phyloP scores from a whole-genome alignment of 1,140 invertebrate genomes.

The Euura saliciscinereae region DNA sequence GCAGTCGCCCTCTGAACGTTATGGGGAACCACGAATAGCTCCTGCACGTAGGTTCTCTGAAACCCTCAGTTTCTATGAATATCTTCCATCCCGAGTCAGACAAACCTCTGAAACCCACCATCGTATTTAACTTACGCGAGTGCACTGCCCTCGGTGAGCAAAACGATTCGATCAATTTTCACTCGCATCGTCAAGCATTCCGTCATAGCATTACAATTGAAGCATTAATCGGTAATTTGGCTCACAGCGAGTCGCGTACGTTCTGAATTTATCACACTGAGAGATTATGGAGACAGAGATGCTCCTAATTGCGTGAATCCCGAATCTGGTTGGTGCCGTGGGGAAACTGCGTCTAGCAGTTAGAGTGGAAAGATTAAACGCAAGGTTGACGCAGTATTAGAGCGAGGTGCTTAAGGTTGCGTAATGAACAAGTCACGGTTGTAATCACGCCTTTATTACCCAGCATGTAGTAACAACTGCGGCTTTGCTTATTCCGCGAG shows the following conservation, averaged over 20 bases:
- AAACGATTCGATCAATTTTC: too few species aligned
- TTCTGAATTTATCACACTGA: neutral
- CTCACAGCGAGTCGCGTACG: neutral
- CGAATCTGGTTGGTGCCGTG: too few species aligned
- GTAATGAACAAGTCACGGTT: slow-evolving; percentile 4
- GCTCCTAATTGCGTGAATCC: neutral
- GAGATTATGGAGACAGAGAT: neutral
- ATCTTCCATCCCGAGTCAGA: slow-evolving; percentile 32
- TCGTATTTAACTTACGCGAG: too few species aligned
- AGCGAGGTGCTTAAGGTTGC: neutral
- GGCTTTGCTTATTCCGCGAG: too few species aligned
- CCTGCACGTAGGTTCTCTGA: slow-evolving; percentile 36
- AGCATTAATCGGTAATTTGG: neutral
- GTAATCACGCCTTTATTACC: neutral
- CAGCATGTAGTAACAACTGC: too few species aligned
- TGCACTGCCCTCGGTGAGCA: too few species aligned
- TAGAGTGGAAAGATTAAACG: slow-evolving; percentile 1
- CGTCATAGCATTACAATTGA: too few species aligned
- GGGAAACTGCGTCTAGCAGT: neutral
- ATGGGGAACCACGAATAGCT: slow-evolving; percentile 46
- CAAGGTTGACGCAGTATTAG: neutral
- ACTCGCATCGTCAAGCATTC: too few species aligned
- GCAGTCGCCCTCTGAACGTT: slow-evolving; percentile 32
- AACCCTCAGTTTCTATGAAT: slow-evolving; percentile 46
- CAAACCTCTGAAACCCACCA: slow-evolving; percentile 4